phyloP scores from a whole-genome alignment of 2,797 vertebrate genomes.

The Myoxocephalus aenaeus region DNA sequence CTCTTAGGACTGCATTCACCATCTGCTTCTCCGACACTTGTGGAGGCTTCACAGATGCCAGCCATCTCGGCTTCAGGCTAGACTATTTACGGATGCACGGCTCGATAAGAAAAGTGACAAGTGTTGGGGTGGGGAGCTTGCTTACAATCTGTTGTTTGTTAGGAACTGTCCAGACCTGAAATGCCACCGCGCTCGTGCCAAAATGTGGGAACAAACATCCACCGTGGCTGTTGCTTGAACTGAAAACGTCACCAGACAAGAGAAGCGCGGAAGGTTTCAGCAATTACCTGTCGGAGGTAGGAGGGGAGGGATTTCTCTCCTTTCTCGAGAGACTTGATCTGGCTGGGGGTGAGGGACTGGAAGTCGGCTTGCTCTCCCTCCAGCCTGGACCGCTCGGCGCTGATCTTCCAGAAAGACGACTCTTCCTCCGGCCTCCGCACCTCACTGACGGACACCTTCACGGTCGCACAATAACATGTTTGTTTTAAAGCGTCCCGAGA shows the following conservation, averaged over 20 bases:
- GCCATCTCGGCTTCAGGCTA: slow-evolving; percentile 12
- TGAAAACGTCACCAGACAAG: rapidly evolving
- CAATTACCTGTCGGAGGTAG: slow-evolving; percentile 85
- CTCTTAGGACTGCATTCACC: slow-evolving; percentile 4
- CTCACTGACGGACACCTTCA: slow-evolving; percentile 83
- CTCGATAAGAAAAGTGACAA: not conserved
- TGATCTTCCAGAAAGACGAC: slow-evolving; percentile 98
- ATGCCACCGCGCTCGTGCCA: rapidly evolving
- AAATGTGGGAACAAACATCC: not conserved
- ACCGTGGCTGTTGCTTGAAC: not conserved
- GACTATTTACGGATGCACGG: slow-evolving; percentile 25
- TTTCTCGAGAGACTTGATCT: slow-evolving; percentile 98
- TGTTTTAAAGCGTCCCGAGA: not conserved
- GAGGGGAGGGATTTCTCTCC: slow-evolving; percentile 92
- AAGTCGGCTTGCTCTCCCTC: slow-evolving; percentile 92
- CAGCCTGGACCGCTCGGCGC: slow-evolving; percentile 90
- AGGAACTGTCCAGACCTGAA: not conserved
- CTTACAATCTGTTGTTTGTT: slow-evolving; percentile 19
- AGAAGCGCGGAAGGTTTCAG: rapidly evolving
- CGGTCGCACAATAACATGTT: not conserved
- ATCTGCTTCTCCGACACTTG: slow-evolving; percentile 17
- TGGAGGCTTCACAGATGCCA: slow-evolving; percentile 20
- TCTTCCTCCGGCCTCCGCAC: slow-evolving; percentile 89
- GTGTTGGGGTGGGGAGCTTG: not conserved
- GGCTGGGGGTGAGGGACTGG: slow-evolving; percentile 95